Base-by-base conservation (phyloP, 2,888 invertebrate species). In the Cataglyphis albicans region DNA sequence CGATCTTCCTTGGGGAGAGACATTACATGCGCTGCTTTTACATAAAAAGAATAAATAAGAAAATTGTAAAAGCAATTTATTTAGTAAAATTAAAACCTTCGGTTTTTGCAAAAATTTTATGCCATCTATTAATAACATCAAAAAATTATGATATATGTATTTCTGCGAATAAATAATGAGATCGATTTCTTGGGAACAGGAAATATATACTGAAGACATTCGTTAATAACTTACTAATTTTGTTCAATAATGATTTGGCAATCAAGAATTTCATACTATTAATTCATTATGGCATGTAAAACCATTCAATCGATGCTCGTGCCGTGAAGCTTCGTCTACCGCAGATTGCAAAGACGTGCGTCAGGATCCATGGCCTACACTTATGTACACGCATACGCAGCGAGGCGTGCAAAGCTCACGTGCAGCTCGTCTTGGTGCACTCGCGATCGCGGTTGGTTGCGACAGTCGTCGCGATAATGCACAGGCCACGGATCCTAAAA, bases 331-430 rank as follows among this genome's bases (percentile, higher is more conserved):
- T 57, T 76, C 55, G 29, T 67, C 41, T 68, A 78, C 29, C 38
- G 55, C 18, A 57, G 57, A 68, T 57, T 32, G 76, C 76, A 78
- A 44, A 68, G 55, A 57, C 55, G 32, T 68, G 78, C 68, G 21
- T 67, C 67, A 67, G 55, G 32, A 78, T 78, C 44, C 68, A 59
- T 59, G 68, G 78, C 44, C 59, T 78, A 59, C 44, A 78, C 78
- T 57, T 68, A 68, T 57, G 32, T 78, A 68, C 57, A 76, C 67
- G 15, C 76, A 52, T 12, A 55, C n/a, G 55, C 41, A 55, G 38
- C 55, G 55, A 29, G 41, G 67, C 41, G 57, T 57, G 67, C 57
- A 78, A 76, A 65, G 41, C 57, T 76, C 38, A 29, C 68, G 21
- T 52, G 9, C 68, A 25, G 41, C 57, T 78, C 57, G 57, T 57